These are phyloP conservation scores for Antedon mediterranea DNA, from an alignment of 53 echinoderm and acorn worm species.

Conservation along the genomic window DNA sequence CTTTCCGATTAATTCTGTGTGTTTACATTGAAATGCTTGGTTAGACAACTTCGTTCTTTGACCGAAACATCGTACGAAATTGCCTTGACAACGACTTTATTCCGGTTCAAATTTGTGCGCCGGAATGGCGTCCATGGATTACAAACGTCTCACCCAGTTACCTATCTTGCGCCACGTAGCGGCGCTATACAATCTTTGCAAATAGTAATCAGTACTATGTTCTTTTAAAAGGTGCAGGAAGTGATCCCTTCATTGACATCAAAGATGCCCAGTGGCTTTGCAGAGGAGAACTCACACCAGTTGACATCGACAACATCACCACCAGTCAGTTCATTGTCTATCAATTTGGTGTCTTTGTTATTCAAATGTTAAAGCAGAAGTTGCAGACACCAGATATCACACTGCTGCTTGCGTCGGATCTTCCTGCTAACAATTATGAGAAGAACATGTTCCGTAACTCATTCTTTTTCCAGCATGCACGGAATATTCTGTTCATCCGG, in stretches of 20 bases:
- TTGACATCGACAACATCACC: constrained; percentile 91
- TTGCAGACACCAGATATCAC: constrained; percentile 79
- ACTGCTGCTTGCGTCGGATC: constrained; percentile 63
- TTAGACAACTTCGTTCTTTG: too few relatives aligned
- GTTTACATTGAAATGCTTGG: too few relatives aligned
- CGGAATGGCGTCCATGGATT: too few relatives aligned
- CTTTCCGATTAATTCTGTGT: too few relatives aligned
- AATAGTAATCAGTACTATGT: neutral
- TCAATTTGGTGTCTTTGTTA: constrained; percentile 91
- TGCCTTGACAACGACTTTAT: too few relatives aligned
- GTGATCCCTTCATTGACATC: constrained; percentile 89
- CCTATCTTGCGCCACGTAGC: too few relatives aligned
- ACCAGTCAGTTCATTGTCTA: constrained; percentile 93
- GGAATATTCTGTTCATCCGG: constrained; percentile 73
- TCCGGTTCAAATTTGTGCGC: too few relatives aligned
- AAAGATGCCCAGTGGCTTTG: constrained; percentile 98
- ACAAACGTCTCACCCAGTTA: too few relatives aligned
- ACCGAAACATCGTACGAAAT: too few relatives aligned
- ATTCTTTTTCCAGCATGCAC: constrained; percentile 98
- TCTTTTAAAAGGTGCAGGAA: constrained; percentile 41
- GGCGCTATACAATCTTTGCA: too few relatives aligned
- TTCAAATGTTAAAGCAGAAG: constrained; percentile 53
- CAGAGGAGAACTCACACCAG: constrained; percentile 49
- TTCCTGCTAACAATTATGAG: constrained; percentile 86
- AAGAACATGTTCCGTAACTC: constrained; percentile 96